Percentiles rank a stretch among this genome's conserved stretches.
phyloP scores from a whole-genome alignment of 30 jellyfish, hydroid and myxozoan species.

The Pelagia noctiluca region DNA sequence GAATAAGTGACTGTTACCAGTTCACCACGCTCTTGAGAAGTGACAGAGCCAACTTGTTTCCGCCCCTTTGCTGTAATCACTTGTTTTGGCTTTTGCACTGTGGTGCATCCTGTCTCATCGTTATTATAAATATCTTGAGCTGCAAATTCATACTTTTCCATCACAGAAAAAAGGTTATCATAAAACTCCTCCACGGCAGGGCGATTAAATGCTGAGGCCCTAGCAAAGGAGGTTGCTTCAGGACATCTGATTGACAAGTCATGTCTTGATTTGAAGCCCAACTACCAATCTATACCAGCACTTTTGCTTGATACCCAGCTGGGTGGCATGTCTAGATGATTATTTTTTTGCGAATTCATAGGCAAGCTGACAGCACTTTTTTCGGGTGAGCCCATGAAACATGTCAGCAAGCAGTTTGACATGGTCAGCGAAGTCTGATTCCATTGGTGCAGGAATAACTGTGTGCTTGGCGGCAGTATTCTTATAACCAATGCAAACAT shows the following conservation, averaged over 20 bases:
- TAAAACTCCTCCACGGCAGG: slow-evolving; percentile 27
- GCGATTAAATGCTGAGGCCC: slow-evolving; percentile 44
- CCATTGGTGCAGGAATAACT: too few relatives aligned
- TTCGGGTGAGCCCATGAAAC: too few relatives aligned
- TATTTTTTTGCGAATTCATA: too few relatives aligned
- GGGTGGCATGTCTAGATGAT: too few relatives aligned
- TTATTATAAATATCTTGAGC: slow-evolving; percentile 47
- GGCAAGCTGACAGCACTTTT: too few relatives aligned
- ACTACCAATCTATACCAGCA: slow-evolving; percentile 66
- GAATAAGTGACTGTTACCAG: slow-evolving; percentile 58
- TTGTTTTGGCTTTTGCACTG: slow-evolving; percentile 44
- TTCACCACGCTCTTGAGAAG: slow-evolving; percentile 62
- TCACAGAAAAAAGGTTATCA: slow-evolving; percentile 27
- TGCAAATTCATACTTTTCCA: slow-evolving; percentile 16
- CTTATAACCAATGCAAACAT: too few relatives aligned
- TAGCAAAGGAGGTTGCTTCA: slow-evolving; percentile 49
- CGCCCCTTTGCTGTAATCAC: slow-evolving; percentile 50
- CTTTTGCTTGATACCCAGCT: too few relatives aligned
- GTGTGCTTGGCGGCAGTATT: too few relatives aligned
- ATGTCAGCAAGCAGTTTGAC: too few relatives aligned
- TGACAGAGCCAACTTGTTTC: slow-evolving; percentile 71
- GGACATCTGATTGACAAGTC: slow-evolving; percentile 53
- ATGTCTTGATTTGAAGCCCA: slow-evolving; percentile 32
- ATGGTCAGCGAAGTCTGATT: too few relatives aligned
- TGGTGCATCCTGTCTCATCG: slow-evolving; percentile 61